These are phyloP conservation scores for Riparia riparia DNA, from an alignment of 2,113 vertebrate genomes.

Conservation along the genomic window DNA sequence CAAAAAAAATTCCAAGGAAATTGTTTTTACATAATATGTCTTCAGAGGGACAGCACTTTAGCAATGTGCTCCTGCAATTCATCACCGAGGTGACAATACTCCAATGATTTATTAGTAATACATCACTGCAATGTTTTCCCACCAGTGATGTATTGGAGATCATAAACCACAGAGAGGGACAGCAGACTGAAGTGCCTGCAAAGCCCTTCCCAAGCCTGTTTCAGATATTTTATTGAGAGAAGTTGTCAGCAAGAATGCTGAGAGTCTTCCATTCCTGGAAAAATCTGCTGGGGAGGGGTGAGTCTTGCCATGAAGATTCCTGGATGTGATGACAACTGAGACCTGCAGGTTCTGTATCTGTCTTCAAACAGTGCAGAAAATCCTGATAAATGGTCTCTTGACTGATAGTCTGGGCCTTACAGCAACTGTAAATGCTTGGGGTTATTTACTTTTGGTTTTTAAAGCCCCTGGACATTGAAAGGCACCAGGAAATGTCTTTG, in stretches of 20 bases:
- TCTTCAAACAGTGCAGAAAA: not conserved
- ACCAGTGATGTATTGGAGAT: not conserved
- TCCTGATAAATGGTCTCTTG: not conserved
- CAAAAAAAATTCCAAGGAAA: not conserved
- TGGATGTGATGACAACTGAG: not conserved
- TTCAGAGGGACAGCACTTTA: conserved; percentile 3
- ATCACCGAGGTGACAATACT: conserved; percentile 17
- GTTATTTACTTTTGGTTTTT: not conserved
- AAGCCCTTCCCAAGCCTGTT: not conserved
- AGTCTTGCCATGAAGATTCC: not conserved
- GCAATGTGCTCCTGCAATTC: not conserved
- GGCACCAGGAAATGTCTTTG: not conserved
- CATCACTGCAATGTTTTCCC: conserved; percentile 25
- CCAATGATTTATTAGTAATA: conserved; percentile 25
- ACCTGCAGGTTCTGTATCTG: not conserved
- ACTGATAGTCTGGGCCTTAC: not conserved
- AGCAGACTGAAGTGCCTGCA: not conserved
- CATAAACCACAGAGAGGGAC: not conserved
- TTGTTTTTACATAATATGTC: not conserved
- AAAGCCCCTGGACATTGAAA: not conserved
- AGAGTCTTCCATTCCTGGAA: not conserved
- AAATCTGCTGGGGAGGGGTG: not conserved
- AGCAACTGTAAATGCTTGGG: not conserved
- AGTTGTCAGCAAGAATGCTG: not conserved
- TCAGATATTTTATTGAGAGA: not conserved